Base-by-base conservation (phyloP, 1,140 invertebrate genomes). In the Dinoponera quadriceps region DNA sequence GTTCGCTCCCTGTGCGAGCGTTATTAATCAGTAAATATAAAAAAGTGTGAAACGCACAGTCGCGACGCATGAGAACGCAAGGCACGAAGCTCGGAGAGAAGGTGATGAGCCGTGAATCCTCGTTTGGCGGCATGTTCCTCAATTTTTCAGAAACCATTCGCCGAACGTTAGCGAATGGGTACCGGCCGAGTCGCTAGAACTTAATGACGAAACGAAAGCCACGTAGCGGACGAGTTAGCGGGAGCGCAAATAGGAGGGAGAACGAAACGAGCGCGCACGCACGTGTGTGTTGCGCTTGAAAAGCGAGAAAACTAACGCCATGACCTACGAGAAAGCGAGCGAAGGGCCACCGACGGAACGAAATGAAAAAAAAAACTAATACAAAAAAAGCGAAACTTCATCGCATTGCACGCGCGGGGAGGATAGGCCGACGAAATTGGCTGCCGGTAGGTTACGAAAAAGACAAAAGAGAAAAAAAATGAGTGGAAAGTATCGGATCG, bases 81-180 rank as follows among this genome's bases (percentile, higher is more conserved):
- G 0, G n/a, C 27, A n/a, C 11, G n/a, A 81, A 81, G 57, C 18
- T 48, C 25, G 33, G 20, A 16, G 16, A 44, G 75, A 49, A 80
- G 69, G 33, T 44, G 7, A 20, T 13, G 22, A 57, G 4, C 60
- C 49, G 27, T 48, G 33, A 38, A 85, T 81, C 29, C 74, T 82
- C 69, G 68, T 74, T 82, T 86, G 83, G 75, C 75, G 55, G 78
- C 49, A 51, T 66, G 57, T 83, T 63, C 38, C 69, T 83, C 82
- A 63, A 81, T 83, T 85, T 86, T 85, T 86, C 83, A 82, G 85
- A 86, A 85, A 85, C 83, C 69, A 51, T 63, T 62, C 66, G 69
- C 33, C 74, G 62, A 62, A 44, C 38, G 73, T 73, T 74, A 71
- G 20, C 72, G 78, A 68, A 65, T 27, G 78, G 65, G 14, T 29